Evolutionary conservation across 2,113 vertebrate species (phyloP), one percentile per base, ranked within the genome.

Genomic region (Morone saxatilis): DNA sequence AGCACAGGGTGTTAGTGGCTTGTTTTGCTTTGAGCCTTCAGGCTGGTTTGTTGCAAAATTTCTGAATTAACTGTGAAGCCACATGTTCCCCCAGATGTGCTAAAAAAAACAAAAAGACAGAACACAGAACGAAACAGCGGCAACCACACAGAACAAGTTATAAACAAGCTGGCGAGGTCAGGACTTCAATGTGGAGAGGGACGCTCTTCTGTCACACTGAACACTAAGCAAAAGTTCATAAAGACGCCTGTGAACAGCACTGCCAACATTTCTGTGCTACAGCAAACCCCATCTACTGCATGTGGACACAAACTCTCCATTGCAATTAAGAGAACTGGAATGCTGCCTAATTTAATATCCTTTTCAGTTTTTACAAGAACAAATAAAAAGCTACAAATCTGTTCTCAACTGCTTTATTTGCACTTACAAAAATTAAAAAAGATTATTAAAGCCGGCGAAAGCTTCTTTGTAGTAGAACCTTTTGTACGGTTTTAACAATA

Each of bases 381-480:
- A 83, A 80, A 87, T 84, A 77, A 86, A 92, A 89, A 60, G 17
- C 76, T 11, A 63, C 70, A 85, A 84, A 89, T 81, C 66, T 87
- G 86, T 75, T 87, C 79, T 50, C 69, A 45, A 75, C 75, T 60
- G 60, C 70, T 91, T 92, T 85, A 89, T 89, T 88, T 93, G 87
- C 84, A 87, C 87, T 89, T 90, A 60, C 10, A 87, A 84, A 86
- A 90, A 88, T 88, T 82, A 61, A 88, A 89, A 84, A 77, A 53
- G 62, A 77, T 85, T 31, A 83, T 82, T 68, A 76, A 76, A 81
- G 75, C 20, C 22, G 20, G 20, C 17, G 10, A 51, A 75, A 36
- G 68, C 68, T 31, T 82, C 25, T 68, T 57, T 54, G 57, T 12
- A 14, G 4, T 56, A 40, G 7, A 80, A 53, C 60, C 36, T 53